Evolutionary conservation across 2,888 invertebrate genomes (phyloP), one percentile per base, ranked within the genome.

Genomic region (Eupithecia inturbata): DNA sequence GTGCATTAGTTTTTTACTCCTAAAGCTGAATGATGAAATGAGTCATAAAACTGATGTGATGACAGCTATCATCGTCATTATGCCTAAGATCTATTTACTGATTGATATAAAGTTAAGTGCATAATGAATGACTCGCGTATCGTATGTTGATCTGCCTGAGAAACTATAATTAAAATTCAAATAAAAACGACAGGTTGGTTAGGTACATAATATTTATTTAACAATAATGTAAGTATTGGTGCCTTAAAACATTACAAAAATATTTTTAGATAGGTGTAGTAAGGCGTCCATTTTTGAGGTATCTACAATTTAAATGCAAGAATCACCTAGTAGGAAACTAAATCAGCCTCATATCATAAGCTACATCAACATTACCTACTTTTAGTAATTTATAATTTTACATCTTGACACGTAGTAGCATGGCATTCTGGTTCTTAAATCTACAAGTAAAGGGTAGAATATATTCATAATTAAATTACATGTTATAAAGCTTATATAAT

Each of bases 141-240:
- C 2, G 31, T 9, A 22, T 22, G 53, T 10, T 10, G 1, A 53
- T 10, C 10, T 45, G 53, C 26, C 19, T 31, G 62, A 22, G 62
- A 19, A 62, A 26, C 57, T 26, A 10, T 63, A 0, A 3, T 6
- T 16, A 66, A 22, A 16, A 26, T 66, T 31, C 3, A 31, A 31
- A 62, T 31, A 62, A 66, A 64, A 9, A 39, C 39, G 36, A 12
- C 66, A 66, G 72, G 57, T 49, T 72, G 63, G 72, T 75, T 75
- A n/a, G n/a, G n/a, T n/a, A 68, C 64, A 73, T 81, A 82, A 80
- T 72, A 76, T 89, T 87, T 89, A 89, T 89, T 87, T 89, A 89
- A 87, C 89, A 85, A 89, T 87, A 91, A 82, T 72, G 75, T 75
- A 91, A 92, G 91, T 91, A 91, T 88, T 86, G 83, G 82, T 86